These are phyloP conservation scores for Drosophila aldrichi DNA, from an alignment of 2,888 invertebrate species.

Conservation along the genomic window DNA sequence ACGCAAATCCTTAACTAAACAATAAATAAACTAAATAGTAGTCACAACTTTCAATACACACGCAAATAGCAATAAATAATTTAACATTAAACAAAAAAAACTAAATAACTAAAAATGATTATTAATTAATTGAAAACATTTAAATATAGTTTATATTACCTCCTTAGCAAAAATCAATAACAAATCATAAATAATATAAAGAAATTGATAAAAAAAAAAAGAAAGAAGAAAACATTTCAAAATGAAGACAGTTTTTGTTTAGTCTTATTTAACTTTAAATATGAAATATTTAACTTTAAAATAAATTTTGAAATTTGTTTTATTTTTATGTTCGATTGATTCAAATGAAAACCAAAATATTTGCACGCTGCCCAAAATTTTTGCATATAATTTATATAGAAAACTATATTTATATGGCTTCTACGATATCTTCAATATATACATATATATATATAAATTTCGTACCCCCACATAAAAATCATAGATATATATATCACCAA, in stretches of 20 bases:
- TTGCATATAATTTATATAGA: not conserved
- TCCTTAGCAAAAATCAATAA: slow-evolving; percentile 83
- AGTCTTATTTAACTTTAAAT: slow-evolving; percentile 40
- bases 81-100: slow-evolving; percentile 39
- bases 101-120: slow-evolving; percentile 19
- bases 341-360: slow-evolving; percentile 40
- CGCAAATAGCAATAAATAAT: slow-evolving; percentile 56
- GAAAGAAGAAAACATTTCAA: slow-evolving; percentile 35
- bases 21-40: slow-evolving; percentile 56
- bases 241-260: slow-evolving; percentile 69
- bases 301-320: slow-evolving; percentile 21
- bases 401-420: slow-evolving; percentile 10
- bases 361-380: slow-evolving; percentile 46
- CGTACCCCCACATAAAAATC: slow-evolving; percentile 4
- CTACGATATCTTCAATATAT: slow-evolving; percentile 46
- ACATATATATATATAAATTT: slow-evolving; percentile 4
- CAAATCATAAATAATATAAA: slow-evolving; percentile 41
- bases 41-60: slow-evolving; percentile 62
- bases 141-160: slow-evolving; percentile 82
- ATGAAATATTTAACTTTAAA: slow-evolving; percentile 19
- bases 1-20: slow-evolving; percentile 31
- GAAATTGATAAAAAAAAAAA: slow-evolving; percentile 30
- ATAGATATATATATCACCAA: slow-evolving; percentile 31
- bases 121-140: slow-evolving; percentile 53
- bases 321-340: slow-evolving; percentile 14